Evolutionary conservation across 1,140 invertebrate species (phyloP).

Genomic region (Brachionus koreanus): DNA sequence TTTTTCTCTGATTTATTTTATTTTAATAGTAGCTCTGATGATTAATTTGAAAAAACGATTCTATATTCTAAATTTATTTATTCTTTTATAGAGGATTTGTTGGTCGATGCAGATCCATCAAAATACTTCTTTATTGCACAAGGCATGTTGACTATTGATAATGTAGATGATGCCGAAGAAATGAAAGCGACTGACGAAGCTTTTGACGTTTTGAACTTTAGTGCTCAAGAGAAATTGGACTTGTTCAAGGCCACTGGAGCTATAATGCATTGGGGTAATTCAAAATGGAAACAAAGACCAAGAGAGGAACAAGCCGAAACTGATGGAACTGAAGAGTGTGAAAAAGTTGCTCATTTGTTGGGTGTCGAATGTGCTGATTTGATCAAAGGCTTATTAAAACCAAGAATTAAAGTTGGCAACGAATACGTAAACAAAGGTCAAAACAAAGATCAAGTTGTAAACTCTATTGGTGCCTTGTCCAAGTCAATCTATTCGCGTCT

Average conservation of each 20-base stretch:
- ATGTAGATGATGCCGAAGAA: constrained; percentile 93
- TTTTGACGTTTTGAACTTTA: constrained; percentile 96
- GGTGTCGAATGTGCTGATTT: constrained; percentile 64
- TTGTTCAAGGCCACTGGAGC: constrained; percentile 94
- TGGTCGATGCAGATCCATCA: constrained; percentile 78
- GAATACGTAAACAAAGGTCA: constrained; percentile 97
- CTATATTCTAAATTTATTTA: not conserved
- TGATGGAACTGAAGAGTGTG: constrained; percentile 92
- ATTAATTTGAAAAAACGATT: not conserved
- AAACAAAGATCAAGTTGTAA: constrained; percentile 86
- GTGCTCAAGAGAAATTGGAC: constrained; percentile 86
- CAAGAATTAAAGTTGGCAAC: constrained; percentile 68
- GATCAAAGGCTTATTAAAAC: constrained; percentile 63
- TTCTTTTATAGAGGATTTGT: constrained; percentile 69
- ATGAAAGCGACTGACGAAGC: constrained; percentile 86
- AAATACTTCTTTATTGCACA: constrained; percentile 87
- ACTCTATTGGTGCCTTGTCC: constrained; percentile 91
- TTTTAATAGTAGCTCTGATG: not conserved
- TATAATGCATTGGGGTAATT: constrained; percentile 95
- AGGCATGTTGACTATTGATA: constrained; percentile 91
- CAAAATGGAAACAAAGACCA: constrained; percentile 99
- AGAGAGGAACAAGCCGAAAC: constrained; percentile 98
- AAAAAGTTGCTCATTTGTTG: constrained; percentile 82
- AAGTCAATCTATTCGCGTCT: constrained; percentile 95
- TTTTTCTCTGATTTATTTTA: not conserved